Base-by-base conservation (phyloP, 2,113 vertebrate genomes). In the Columbina picui region DNA sequence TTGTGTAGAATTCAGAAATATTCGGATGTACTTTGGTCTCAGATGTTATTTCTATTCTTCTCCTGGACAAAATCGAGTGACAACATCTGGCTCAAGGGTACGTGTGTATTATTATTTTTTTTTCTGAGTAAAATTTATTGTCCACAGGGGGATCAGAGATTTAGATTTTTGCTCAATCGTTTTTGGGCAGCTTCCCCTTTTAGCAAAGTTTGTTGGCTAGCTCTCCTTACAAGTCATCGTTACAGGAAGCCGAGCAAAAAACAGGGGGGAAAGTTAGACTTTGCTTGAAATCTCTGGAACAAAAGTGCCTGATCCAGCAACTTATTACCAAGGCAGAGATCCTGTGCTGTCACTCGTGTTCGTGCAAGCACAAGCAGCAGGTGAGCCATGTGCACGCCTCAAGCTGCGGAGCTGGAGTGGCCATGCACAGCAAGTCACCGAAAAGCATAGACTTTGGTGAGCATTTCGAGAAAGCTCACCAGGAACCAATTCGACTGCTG, bases 91-190 rank as follows among this genome's bases (percentile, higher is more conserved):
- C 93, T 92, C 68, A 30, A 45, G 83, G 14, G 60, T 64, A 50
- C 47, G 26, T 60, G 82, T 77, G 64, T 52, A 52, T 84, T 94
- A 68, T 89, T 93, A 60, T 81, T 96, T 91, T 94, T 83, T 61
- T 78, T 38, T 84, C 79, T 68, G 70, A 95, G 61, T 89, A 94
- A 94, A 95, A 94, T 78, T 53, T 84, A 93, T 96, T 93, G 94
- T 93, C 80, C 95, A 96, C 87, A 86, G 50, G 94, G 90, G 93
- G 76, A 96, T 90, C 50, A 0, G 73, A 94, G 85, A 84, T 83
- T 69, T n/a, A 86, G 68, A 63, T 77, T 90, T 95, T 96, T 95
- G 76, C 96, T 95, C 94, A 97, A 93, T 89, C 36, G 4, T 56
- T 96, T 90, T 86, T 96, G 94, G 96, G 94, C 92, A 56, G 60